Percentiles rank a stretch among this genome's conserved stretches.
Conservation (phyloP, 2,888 invertebrate species). For the Caradrina kadenii region DNA sequence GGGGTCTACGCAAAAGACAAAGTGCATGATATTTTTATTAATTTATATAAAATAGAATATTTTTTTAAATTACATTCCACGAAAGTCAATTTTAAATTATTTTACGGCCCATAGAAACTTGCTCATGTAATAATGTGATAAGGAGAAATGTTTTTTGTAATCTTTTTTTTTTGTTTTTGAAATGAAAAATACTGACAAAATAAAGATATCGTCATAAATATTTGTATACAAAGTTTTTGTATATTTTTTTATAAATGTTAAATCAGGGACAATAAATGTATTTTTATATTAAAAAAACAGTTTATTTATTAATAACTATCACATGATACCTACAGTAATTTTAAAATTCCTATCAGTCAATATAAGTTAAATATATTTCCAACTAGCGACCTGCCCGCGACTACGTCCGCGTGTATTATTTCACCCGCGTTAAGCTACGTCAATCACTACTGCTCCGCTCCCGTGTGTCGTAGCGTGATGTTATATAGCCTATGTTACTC, state of each 20-base stretch:
- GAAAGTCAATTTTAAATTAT: constrained; percentile 39
- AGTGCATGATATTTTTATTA: constrained; percentile 27
- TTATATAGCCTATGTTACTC: too few species aligned
- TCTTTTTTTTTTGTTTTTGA: constrained; percentile 77
- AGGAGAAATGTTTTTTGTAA: constrained; percentile 71
- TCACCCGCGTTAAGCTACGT: too few species aligned
- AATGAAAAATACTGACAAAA: constrained; percentile 29
- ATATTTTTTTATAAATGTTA: constrained; percentile 81
- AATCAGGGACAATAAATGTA: constrained; percentile 80
- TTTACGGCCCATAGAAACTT: constrained; percentile 48
- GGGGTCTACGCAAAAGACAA: neutral
- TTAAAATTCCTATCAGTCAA: neutral
- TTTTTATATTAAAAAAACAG: constrained; percentile 68
- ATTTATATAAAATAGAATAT: constrained; percentile 16
- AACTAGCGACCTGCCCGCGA: too few species aligned
- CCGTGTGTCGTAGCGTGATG: too few species aligned
- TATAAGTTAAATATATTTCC: neutral
- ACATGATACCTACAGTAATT: neutral
- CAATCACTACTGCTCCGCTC: too few species aligned
- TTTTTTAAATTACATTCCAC: constrained; percentile 35
- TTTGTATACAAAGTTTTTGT: constrained; percentile 79
- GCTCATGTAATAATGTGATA: constrained; percentile 62
- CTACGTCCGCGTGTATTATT: too few species aligned
- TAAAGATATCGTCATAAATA: constrained; percentile 71
- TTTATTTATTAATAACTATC: constrained; percentile 12